These are phyloP conservation scores for Erebia ligea DNA, from an alignment of 2,888 invertebrate genomes.

Conservation along the genomic window DNA sequence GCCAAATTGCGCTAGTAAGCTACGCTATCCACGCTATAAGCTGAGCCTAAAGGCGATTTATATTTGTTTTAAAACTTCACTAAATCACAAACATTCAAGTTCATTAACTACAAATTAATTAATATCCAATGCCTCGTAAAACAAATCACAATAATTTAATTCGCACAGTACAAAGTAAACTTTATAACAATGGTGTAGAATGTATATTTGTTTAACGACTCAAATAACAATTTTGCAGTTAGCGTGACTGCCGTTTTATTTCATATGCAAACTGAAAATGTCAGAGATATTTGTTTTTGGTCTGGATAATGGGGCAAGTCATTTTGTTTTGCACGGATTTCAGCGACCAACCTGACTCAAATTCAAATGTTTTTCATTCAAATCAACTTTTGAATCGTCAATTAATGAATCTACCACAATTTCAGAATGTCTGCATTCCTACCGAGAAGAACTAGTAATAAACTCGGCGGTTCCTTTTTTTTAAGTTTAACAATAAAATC, in stretches of 20 bases:
- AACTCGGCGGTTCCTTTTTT: too few species aligned
- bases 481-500: too few species aligned
- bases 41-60: too few species aligned
- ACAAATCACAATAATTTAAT: background rate
- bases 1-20: too few species aligned
- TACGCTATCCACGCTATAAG: too few species aligned
- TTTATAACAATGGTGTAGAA: background rate
- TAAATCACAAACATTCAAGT: background rate
- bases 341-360: too few species aligned
- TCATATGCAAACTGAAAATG: background rate
- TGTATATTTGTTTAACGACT: background rate
- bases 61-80: too few species aligned
- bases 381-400: too few species aligned
- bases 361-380: too few species aligned
- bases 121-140: background rate
- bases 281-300: background rate
- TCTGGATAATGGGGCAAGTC: background rate
- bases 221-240: background rate
- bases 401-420: too few species aligned
- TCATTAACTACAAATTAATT: background rate
- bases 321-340: background rate
- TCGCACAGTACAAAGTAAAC: background rate
- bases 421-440: too few species aligned
- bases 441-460: too few species aligned
- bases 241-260: constrained; percentile 2